Evolutionary conservation across 2,113 vertebrate genomes (phyloP).

Genomic region (Gymnogyps californianus): DNA sequence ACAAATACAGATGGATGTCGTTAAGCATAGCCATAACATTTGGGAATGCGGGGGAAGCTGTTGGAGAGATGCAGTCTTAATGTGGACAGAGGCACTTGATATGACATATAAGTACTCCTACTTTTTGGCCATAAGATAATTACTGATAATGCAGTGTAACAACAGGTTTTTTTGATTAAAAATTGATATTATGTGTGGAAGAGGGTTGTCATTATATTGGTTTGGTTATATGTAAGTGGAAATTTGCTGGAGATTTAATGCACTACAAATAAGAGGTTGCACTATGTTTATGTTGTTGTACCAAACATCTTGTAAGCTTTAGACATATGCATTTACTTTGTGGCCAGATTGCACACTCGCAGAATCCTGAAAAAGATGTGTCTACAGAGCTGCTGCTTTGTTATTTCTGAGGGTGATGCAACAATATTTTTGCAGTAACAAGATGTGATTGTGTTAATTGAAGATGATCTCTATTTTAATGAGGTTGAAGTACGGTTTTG

Average conservation of each 20-base stretch:
- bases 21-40: not conserved
- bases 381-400: not conserved
- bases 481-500: not conserved
- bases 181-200: not conserved
- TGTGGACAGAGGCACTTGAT: not conserved
- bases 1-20: not conserved
- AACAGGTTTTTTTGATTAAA: not conserved
- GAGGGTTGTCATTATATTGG: not conserved
- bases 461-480: not conserved
- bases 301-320: not conserved
- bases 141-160: not conserved
- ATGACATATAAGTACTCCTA: not conserved
- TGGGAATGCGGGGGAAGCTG: not conserved
- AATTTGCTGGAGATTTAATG: not conserved
- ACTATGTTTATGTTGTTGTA: not conserved
- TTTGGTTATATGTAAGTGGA: not conserved
- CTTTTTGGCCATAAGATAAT: not conserved
- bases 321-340: not conserved
- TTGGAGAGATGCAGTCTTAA: not conserved
- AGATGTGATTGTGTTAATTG: not conserved
- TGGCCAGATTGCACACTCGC: not conserved
- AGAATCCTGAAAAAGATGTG: not conserved
- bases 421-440: not conserved
- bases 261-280: not conserved
- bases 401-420: not conserved